Evolutionary conservation across 2,113 vertebrate genomes (phyloP), one percentile per base, ranked within the genome.

Genomic region (Eupsittula cactorum): DNA sequence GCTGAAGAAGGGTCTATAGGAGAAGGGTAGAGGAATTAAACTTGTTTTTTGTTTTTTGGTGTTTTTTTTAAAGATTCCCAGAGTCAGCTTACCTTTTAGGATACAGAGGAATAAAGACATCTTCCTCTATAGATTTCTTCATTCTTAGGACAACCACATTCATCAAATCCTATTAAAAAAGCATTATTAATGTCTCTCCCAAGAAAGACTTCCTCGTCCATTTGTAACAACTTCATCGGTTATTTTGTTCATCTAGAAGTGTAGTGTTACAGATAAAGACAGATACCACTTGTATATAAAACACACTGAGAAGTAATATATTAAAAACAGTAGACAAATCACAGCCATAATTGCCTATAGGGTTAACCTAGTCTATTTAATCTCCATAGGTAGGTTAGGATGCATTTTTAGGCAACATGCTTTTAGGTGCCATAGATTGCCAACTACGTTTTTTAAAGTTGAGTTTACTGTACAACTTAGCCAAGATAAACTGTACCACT

Each of bases 41-140:
- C n/a, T n/a, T 59, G 21, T 44, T 59, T 59, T 59, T 35, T 35
- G 35, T 35, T 35, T 35, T 35, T 35, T 35, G 7, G 35, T 59
- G 16, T 42, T 44, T 59, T 44, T 59, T 59, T 59, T 35, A 10
- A 59, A 59, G 57, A 35, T 24, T 35, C 57, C 33, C 9, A 75
- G 41, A 37, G 15, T 42, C 57, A 69, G 25, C 28, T 88, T 88
- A 98, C 98, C 97, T 97, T 94, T 97, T 96, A 94, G 98, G 97
- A 96, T 99, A 99, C 5, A 99, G 84, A 75, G 99, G 99, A 93
- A 99, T 98, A 97, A 99, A 99, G 63, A 99, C 97, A 68, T 99
- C 99, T 94, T 99, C 99, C 96, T 99, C 99, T 33, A 99, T 94
- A 70, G 98, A 98, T 76, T 97, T 98, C 93, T 98, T 98, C 94